Evolutionary conservation across 1,140 invertebrate species (phyloP).

Genomic region (Ericerus pela): DNA sequence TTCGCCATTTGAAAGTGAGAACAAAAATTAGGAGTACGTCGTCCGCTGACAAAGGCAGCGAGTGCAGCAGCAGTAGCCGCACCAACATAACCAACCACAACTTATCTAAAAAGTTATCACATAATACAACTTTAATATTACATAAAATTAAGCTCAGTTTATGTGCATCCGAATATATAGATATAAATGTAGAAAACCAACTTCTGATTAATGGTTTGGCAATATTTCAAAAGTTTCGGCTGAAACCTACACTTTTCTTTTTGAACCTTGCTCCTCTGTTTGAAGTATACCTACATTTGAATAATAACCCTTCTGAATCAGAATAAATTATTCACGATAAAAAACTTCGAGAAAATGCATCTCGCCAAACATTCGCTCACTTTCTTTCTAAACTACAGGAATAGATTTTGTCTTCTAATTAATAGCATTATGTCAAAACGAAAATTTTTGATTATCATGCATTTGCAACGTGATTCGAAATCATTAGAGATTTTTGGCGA

Average conservation of each 20-base stretch:
- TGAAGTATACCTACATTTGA: slow-evolving; percentile 4
- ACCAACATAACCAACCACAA: slow-evolving; percentile 1
- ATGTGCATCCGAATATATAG: slow-evolving; percentile 7
- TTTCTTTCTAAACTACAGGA: too few relatives aligned
- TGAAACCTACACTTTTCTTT: neutral
- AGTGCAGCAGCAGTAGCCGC: neutral
- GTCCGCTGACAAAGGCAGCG: neutral
- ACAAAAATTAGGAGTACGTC: too few relatives aligned
- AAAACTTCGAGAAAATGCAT: too few relatives aligned
- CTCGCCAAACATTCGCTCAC: too few relatives aligned
- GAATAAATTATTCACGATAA: slow-evolving; percentile 8
- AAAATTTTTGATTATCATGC: too few relatives aligned
- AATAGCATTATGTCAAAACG: too few relatives aligned
- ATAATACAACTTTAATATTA: slow-evolving; percentile 18
- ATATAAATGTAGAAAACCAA: slow-evolving; percentile 8
- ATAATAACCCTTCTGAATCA: slow-evolving; percentile 9
- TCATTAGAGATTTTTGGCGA: too few relatives aligned
- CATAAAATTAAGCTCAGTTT: slow-evolving; percentile 16
- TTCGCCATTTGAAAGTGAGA: too few relatives aligned
- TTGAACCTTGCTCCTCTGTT: too few relatives aligned
- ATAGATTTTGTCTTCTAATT: too few relatives aligned
- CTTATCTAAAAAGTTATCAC: slow-evolving; percentile 20
- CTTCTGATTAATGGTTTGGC: slow-evolving; percentile 12
- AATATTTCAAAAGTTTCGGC: slow-evolving; percentile 10
- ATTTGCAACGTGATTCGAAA: too few relatives aligned